Evolutionary conservation across 1,140 invertebrate genomes (phyloP), one percentile per base, ranked within the genome.

Genomic region (Tetramorium simillimum): DNA sequence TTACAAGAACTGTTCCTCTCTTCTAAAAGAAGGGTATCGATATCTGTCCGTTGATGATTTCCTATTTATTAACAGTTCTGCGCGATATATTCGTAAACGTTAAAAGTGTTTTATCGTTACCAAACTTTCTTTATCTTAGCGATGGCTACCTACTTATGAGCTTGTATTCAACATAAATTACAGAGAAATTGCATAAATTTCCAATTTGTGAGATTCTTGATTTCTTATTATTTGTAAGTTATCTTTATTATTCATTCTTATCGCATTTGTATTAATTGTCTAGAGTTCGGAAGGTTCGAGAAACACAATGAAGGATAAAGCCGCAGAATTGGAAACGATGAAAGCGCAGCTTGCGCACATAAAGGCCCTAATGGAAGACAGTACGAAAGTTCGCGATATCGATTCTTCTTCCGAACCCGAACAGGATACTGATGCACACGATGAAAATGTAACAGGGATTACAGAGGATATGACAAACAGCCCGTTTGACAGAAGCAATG

Each of bases 341-440:
- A 95, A 94, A 87, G 91, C 92, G 51, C 94, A 95, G 75, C 90
- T 95, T 37, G 92, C 90, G 6, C 93, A 95, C 80, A 88, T 95
- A 49, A 95, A 95, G 87, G 85, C 90, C 6, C 73, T 95, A 24
- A 94, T 95, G 94, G 92, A 92, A 10, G 91, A 95, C 28, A 92
- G 93, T 10, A 92, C 92, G 3, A 89, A 88, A 67, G 90, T 86
- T 24, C 91, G 91, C 14, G 93, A 93, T 76, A 33, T 81, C 9
- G 91, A 92, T 69, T 89, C 90, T 4, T 87, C 77, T n/a, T 90
- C 90, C 1, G 93, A 94, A 1, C 37, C 72, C 9, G 93, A 93
- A 49, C 84, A 76, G 1, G 94, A 94, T 16, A 86, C 81, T 18
- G 89, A 87, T 49, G 70, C 70, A 7, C 92, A 89, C 46, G 88